Base-by-base conservation (phyloP, 2,888 invertebrate species). In the Sialis fuliginosa region DNA sequence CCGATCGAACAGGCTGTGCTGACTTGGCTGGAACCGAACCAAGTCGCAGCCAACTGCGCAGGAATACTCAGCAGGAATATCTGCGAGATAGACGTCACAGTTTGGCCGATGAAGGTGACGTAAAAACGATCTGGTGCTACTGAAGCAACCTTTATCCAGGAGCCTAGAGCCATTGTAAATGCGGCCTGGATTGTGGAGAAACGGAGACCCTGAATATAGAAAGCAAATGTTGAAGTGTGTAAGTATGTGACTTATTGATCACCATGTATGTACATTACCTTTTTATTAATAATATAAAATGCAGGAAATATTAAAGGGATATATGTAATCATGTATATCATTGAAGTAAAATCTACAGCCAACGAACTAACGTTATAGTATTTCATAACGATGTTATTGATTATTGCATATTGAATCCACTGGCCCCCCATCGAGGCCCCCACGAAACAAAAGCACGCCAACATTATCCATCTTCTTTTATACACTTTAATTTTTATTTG, bases 241-340 rank as follows among this genome's bases (percentile, higher is more conserved):
- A 2, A 22, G n/a, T n/a, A n/a, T 2, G 22, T 22, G 2, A 22
- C 22, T 22, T 22, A 22, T 2, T 22, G 22, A 22, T 22, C 22
- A 22, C 4, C 22, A 2, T 22, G 12, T 35, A 2, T 22, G 12
- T 35, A 49, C 74, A 82, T 79, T 65, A 90, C 97, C 71, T 82
- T 80, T 72, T 83, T 88, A 63, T 97, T 92, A 55, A 98, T 72
- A 48, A 98, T 75, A 80, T 88, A 98, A 61, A 95, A 92, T 30
- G 88, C 96, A 1, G 98, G 98, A 61, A 98, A 90, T 58, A 99
- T 91, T 55, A 97, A 79, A 6, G 96, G 91, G 57, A 98, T 92
- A 66, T 98, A 99, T 3, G 84, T 77, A 53, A 92, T 76, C 97
- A 98, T 98, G 69, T 84, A 99, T 58, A 97, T 78, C 87, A 97